Evolutionary conservation across 2,888 invertebrate genomes (phyloP).

Genomic region (Dynastes hyllus): DNA sequence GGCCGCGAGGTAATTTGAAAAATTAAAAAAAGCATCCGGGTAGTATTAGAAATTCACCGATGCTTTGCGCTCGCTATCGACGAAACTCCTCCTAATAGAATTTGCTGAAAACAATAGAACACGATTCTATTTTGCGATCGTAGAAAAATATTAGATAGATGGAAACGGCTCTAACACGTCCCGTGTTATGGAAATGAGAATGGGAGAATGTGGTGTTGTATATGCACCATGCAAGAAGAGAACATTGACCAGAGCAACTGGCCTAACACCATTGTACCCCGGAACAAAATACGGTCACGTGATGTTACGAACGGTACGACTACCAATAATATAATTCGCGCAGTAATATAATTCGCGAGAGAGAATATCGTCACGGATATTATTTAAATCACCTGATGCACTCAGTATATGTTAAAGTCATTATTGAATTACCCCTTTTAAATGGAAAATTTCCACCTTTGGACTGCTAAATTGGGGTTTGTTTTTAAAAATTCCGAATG

Average conservation of each 20-base stretch:
- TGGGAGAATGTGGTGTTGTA: neutral
- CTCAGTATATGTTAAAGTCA: neutral
- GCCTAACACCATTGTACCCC: slow-evolving; percentile 8
- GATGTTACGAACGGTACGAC: neutral
- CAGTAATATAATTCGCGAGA: neutral
- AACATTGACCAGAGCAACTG: slow-evolving; percentile 3
- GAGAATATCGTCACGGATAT: neutral
- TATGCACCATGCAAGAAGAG: neutral
- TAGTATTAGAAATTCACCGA: neutral
- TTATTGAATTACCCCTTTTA: neutral
- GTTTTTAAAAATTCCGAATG: no score
- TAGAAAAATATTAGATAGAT: slow-evolving; percentile 25
- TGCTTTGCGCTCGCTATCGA: neutral
- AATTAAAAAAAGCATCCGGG: neutral
- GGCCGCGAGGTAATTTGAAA: slow-evolving; percentile 5
- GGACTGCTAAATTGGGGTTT: no score
- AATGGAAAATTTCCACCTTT: no score
- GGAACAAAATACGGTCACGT: slow-evolving; percentile 30
- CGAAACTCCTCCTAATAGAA: slow-evolving; percentile 15
- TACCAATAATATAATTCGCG: neutral
- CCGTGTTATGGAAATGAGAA: slow-evolving; percentile 29
- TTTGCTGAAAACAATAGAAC: slow-evolving; percentile 36
- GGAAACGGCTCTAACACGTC: slow-evolving; percentile 13
- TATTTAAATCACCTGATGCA: neutral
- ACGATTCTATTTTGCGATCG: slow-evolving; percentile 21